Base-by-base conservation (phyloP, 2,888 invertebrate species). In the Synergus japonicus region DNA sequence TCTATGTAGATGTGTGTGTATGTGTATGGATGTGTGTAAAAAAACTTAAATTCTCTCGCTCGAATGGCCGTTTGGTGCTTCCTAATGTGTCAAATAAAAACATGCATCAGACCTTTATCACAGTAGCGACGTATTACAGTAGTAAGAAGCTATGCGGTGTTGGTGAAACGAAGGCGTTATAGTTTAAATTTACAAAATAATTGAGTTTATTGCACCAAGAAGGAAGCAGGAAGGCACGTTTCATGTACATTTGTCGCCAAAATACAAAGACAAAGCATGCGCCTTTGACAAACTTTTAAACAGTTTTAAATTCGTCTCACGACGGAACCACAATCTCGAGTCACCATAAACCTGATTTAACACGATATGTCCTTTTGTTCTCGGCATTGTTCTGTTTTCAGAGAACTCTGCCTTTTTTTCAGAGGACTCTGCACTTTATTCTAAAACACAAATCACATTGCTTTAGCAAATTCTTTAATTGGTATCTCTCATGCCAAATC, bases 171-270 rank as follows among this genome's bases (percentile, higher is more conserved):
- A 78, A 73, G 80, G 79, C 77, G 79, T 79, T 83, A 54, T 82
- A 81, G 79, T 81, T 54, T 54, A 54, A 54, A 54, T n/a, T 54
- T 54, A 54, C n/a, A 54, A 54, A 54, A 9, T 54, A n/a, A n/a
- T 54, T 54, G 54, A 54, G 54, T 54, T 79, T 83, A 80, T 86
- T 87, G 86, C 84, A 85, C 84, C 86, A 84, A 84, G 83, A 83
- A 85, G 83, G 85, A 87, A 89, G 86, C 87, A 86, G 86, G 86
- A 88, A 89, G 89, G 89, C 89, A 89, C 89, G 85, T 84, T 87
- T 86, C 87, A 87, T 87, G 85, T 85, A 83, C 85, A 86, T 81
- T 79, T 80, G 80, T 81, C 78, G 80, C 84, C 54, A n/a, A 54
- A 54, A 54, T 29, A 29, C 29, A 29, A 29, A 29, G 29, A 29